Evolutionary conservation across 1,140 invertebrate genomes (phyloP).

Genomic region (Drosophila athabasca): DNA sequence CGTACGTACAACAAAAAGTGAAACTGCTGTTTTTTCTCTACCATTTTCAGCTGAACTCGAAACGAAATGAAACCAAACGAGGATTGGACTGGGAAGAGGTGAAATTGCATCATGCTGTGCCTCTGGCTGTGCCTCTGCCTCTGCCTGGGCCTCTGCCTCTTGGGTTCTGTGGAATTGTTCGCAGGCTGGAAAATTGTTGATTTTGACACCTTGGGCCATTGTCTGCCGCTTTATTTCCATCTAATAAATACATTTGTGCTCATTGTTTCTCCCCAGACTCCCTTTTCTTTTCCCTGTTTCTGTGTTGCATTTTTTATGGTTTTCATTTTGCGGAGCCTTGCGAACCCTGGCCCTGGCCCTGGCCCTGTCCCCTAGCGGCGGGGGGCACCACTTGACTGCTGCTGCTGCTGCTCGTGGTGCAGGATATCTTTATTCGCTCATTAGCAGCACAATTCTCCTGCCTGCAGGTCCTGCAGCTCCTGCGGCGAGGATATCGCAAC

Average conservation of each 20-base stretch:
- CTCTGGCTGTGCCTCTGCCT: slow-evolving; percentile 13
- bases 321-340: slow-evolving; percentile 47
- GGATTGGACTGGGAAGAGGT: slow-evolving; percentile 36
- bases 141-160: slow-evolving; percentile 1
- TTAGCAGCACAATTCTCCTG: slow-evolving; percentile 73
- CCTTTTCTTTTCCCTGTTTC: slow-evolving; percentile 25
- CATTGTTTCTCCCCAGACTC: slow-evolving; percentile 28
- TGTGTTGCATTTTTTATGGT: slow-evolving; percentile 76
- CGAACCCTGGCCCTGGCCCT: no score
- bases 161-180: slow-evolving; percentile 73
- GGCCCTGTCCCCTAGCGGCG: slow-evolving; percentile 32
- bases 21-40: slow-evolving; percentile 57
- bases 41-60: slow-evolving; percentile 61
- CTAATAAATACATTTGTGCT: slow-evolving; percentile 66
- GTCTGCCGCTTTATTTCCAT: slow-evolving; percentile 69
- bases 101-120: slow-evolving; percentile 78
- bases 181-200: slow-evolving; percentile 77
- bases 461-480: slow-evolving; percentile 51
- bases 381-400: slow-evolving; percentile 54
- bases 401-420: slow-evolving; percentile 36
- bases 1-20: slow-evolving; percentile 43
- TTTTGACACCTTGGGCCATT: slow-evolving; percentile 76
- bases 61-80: slow-evolving; percentile 37
- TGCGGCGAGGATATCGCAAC: slow-evolving; percentile 40
- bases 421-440: slow-evolving; percentile 78